These are phyloP conservation scores for Galendromus occidentalis DNA, from an alignment of 1,140 invertebrate genomes.

Conservation along the genomic window DNA sequence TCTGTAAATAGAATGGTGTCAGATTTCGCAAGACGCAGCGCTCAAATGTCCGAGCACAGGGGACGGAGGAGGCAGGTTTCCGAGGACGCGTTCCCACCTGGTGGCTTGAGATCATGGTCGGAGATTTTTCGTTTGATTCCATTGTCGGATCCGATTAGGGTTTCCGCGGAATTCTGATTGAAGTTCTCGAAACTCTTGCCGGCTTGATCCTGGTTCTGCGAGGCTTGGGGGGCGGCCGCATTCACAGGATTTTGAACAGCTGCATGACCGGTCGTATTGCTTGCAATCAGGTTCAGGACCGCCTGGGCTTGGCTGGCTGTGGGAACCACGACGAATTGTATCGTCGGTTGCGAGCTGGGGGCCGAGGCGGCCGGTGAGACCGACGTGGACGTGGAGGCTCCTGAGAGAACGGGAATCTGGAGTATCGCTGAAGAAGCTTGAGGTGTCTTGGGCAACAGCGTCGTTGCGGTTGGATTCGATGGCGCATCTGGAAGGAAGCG, in stretches of 20 bases:
- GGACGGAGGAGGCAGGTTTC: no score
- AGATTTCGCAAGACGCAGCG: no score
- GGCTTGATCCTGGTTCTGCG: background rate
- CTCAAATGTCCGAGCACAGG: no score
- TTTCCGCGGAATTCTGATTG: background rate
- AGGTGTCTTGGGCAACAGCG: no score
- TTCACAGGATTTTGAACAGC: background rate
- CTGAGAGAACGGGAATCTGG: background rate
- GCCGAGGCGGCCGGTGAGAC: background rate
- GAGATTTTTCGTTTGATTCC: slow-evolving; percentile 8
- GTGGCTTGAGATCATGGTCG: background rate
- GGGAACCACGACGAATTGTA: background rate
- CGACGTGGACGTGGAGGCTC: background rate
- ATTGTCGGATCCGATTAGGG: background rate
- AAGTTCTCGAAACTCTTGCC: no score
- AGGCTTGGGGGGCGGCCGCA: background rate
- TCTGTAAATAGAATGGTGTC: no score
- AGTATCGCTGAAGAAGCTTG: background rate
- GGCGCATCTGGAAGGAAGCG: no score
- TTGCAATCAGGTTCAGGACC: background rate
- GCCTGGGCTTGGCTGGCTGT: background rate
- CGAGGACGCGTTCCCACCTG: no score
- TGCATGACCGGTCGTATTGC: background rate
- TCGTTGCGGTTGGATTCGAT: no score
- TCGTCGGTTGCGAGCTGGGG: background rate